Percentiles rank a stretch among this genome's conserved stretches.
phyloP scores from a whole-genome alignment of 2,888 invertebrate species.

The Campoplex nolae region DNA sequence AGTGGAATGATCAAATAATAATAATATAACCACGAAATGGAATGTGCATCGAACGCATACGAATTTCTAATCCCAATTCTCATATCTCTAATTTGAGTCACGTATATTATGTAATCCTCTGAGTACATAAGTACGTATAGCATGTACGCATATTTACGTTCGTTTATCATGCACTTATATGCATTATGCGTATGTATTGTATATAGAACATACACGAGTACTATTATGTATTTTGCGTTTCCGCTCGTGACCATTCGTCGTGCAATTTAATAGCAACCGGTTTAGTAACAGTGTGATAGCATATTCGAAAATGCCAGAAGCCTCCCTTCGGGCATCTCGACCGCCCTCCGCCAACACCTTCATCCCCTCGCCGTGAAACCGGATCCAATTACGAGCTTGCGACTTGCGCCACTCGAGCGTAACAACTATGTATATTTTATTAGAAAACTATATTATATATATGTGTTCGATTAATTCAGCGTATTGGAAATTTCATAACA shows the following conservation, averaged over 20 bases:
- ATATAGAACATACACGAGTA: not conserved
- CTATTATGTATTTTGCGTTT: slow-evolving; percentile 25
- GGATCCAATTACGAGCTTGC: slow-evolving; percentile 54
- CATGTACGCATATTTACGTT: not conserved
- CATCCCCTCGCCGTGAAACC: slow-evolving; percentile 28
- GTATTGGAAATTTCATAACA: not conserved
- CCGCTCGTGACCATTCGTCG: slow-evolving; percentile 42
- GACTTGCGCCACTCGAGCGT: slow-evolving; percentile 20
- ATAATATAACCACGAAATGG: slow-evolving; percentile 31
- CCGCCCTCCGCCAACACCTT: not conserved
- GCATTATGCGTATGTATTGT: not conserved
- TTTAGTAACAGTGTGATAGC: slow-evolving; percentile 33
- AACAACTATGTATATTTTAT: slow-evolving; percentile 32
- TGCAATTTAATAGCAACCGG: slow-evolving; percentile 55
- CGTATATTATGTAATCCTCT: slow-evolving; percentile 32
- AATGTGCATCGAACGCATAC: slow-evolving; percentile 29
- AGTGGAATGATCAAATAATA: slow-evolving; percentile 19
- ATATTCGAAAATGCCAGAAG: slow-evolving; percentile 46
- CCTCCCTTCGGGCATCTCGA: slow-evolving; percentile 49
- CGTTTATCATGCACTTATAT: not conserved
- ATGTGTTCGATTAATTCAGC: slow-evolving; percentile 32
- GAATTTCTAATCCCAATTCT: slow-evolving; percentile 59
- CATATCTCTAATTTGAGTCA: slow-evolving; percentile 52
- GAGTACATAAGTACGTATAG: not conserved
- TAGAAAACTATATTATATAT: slow-evolving; percentile 8